These are phyloP conservation scores for Ganaspis brasiliensis DNA, from an alignment of 2,888 invertebrate species.

Conservation along the genomic window DNA sequence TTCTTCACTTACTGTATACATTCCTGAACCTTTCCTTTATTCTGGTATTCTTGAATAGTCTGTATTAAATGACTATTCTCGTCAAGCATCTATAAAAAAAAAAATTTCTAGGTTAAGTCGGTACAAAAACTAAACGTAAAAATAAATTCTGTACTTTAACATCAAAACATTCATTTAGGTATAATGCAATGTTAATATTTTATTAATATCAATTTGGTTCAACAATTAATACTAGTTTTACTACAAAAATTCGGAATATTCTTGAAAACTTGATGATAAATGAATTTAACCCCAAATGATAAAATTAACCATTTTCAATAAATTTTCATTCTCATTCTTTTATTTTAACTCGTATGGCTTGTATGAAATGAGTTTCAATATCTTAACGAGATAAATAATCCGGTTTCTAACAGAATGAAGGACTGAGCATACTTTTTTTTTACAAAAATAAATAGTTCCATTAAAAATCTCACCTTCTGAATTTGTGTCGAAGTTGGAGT, in stretches of 20 bases:
- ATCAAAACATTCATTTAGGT: not conserved
- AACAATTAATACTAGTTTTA: too few species aligned
- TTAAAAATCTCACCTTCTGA: constrained; percentile 84
- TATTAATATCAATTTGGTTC: too few species aligned
- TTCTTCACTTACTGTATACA: constrained; percentile 88
- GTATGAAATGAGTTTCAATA: not conserved
- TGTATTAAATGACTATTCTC: constrained; percentile 98
- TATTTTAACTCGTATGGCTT: too few species aligned
- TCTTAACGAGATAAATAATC: constrained; percentile 9
- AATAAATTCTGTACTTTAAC: not conserved
- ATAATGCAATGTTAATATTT: too few species aligned
- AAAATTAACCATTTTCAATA: too few species aligned
- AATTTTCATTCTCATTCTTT: too few species aligned
- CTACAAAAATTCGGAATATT: too few species aligned
- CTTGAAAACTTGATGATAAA: too few species aligned
- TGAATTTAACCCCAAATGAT: too few species aligned
- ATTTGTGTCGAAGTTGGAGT: constrained; percentile 92
- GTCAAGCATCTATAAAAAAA: constrained; percentile 91
- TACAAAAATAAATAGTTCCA: constrained; percentile 5
- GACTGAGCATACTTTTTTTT: constrained; percentile 2
- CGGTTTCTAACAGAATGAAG: constrained; percentile 1
- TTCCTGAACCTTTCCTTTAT: constrained; percentile 96
- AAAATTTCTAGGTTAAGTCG: constrained; percentile 24
- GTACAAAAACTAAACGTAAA: not conserved
- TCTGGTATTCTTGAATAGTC: constrained; percentile 98